phyloP scores from a whole-genome alignment of 2,113 vertebrate species.

The Bufo bufo region DNA sequence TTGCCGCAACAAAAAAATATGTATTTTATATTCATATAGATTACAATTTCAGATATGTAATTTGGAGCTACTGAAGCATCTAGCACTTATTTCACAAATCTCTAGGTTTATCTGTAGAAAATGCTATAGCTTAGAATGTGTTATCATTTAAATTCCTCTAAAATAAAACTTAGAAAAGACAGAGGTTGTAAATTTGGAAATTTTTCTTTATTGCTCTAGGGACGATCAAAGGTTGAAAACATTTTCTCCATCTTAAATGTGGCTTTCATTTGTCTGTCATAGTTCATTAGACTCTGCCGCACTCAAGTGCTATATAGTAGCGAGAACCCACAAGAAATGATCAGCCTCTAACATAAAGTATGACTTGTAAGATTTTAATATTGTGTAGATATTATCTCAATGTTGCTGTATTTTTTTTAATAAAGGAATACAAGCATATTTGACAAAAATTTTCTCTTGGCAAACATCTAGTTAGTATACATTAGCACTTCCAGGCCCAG shows the following conservation, averaged over 20 bases:
- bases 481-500: too few species aligned
- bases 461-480: too few species aligned
- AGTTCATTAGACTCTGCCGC: slow-evolving; percentile 17
- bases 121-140: slow-evolving; percentile 30
- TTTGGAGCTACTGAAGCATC: slow-evolving; percentile 53
- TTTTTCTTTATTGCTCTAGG: slow-evolving; percentile 43
- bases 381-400: neutral
- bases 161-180: slow-evolving; percentile 47
- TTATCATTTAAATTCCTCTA: slow-evolving; percentile 47
- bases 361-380: neutral
- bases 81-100: slow-evolving; percentile 58
- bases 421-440: too few species aligned
- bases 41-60: slow-evolving; percentile 52
- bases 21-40: slow-evolving; percentile 56
- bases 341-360: too few species aligned
- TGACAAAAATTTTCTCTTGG: too few species aligned
- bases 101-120: slow-evolving; percentile 45
- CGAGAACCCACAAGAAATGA: neutral
- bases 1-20: slow-evolving; percentile 38
- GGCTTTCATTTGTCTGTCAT: slow-evolving; percentile 2
- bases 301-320: neutral
- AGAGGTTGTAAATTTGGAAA: slow-evolving; percentile 48
- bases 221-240: slow-evolving; percentile 19
- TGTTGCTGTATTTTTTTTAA: too few species aligned
- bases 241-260: slow-evolving; percentile 32